Base-by-base conservation (phyloP, 2,113 vertebrate genomes). In the Cottus gobio region DNA sequence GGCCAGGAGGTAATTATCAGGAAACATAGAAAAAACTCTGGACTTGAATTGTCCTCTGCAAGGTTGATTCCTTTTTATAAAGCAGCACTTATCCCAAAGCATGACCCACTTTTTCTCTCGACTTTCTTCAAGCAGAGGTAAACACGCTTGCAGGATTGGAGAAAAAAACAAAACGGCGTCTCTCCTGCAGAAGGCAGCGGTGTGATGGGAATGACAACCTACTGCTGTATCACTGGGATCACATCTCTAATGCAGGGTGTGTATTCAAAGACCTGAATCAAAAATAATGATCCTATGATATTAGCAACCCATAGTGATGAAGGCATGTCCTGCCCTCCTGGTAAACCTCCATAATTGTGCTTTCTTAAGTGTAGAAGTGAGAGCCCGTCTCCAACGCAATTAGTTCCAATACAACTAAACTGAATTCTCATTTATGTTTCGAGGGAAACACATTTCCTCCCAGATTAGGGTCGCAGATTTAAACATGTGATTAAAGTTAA, bases 71-170 rank as follows among this genome's bases (percentile, higher is more conserved):
- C 50, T 86, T 85, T 44, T 82, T 80, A 90, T 81, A 87, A 73
- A 85, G 71, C 78, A 83, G 84, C 84, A 90, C 77, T 80, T 83
- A 88, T 85, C 83, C 71, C 60, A 70, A 70, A 79, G 75, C 71
- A 58, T 88, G 92, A 89, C 92, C 88, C 86, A 92, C 73, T 93
- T 92, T 73, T 82, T 30, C 85, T 62, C 74, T 87, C 75, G 85
- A 83, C 81, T 84, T 90, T 87, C 72, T 86, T 84, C 69, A 86
- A 63, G 84, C 66, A 60, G 82, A 80, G 52, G 90, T 86, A 89
- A 85, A 89, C 71, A 87, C 7, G 11, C 12, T 73, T 69, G 58
- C 58, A 7, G 39, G 56, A 62, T 60, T 70, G 34, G 58, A 79
- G 3, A 81, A 31, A 44, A 37, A 7, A 48, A 46, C 3, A 44